Evolutionary conservation across 2,797 vertebrate species (phyloP).

Genomic region (Anas acuta): DNA sequence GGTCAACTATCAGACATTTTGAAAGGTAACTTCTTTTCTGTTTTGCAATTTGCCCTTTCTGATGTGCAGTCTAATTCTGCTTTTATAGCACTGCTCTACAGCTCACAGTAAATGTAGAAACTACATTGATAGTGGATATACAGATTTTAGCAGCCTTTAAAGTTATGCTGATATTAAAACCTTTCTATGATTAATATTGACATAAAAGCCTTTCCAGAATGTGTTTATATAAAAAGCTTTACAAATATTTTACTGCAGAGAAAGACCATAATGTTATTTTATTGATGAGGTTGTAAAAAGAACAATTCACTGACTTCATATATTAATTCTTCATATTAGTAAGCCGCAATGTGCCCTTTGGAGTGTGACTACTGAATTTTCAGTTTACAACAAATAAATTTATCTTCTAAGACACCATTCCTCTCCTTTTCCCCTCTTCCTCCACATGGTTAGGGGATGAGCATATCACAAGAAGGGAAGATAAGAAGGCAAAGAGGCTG

Average conservation of each 20-base stretch:
- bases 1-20: background rate
- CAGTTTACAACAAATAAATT: background rate
- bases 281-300: background rate
- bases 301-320: background rate
- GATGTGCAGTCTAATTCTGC: background rate
- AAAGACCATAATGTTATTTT: background rate
- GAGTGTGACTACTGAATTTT: background rate
- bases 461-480: background rate
- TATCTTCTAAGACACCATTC: background rate
- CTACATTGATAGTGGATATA: background rate
- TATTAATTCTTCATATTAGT: background rate
- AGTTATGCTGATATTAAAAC: background rate
- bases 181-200: background rate
- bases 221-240: background rate
- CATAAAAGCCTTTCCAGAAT: background rate
- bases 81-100: background rate
- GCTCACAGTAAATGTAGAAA: background rate
- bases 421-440: background rate
- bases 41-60: background rate
- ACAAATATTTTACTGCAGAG: background rate
- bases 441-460: background rate
- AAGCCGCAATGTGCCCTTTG: background rate
- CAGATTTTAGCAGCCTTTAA: background rate
- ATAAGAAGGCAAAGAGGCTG: background rate
- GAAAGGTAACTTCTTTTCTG: background rate